Conservation (phyloP, 2,888 invertebrate species). For the Tiliacea citrago region DNA sequence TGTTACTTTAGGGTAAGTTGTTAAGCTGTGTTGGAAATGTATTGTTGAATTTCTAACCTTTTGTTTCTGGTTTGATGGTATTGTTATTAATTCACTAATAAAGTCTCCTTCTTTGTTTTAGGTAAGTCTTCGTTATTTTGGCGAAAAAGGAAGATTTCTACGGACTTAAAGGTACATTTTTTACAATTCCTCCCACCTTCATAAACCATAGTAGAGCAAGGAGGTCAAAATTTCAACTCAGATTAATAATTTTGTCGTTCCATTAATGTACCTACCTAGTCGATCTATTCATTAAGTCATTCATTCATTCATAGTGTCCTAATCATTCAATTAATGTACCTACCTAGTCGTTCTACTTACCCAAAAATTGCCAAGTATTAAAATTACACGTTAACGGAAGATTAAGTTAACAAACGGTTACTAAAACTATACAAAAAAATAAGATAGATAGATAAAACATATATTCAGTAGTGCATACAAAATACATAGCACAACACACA, state of each 20-base stretch:
- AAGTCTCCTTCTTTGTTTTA: slow-evolving; percentile 47
- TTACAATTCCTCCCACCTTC: background rate
- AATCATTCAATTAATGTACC: background rate
- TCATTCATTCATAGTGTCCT: too few species aligned
- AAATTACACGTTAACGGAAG: background rate
- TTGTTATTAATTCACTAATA: slow-evolving; percentile 35
- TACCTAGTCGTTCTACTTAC: background rate
- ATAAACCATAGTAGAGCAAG: background rate
- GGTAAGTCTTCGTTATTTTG: slow-evolving; percentile 30
- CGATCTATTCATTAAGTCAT: too few species aligned
- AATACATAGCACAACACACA: too few species aligned
- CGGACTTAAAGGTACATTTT: background rate
- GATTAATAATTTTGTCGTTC: too few species aligned
- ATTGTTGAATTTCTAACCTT: slow-evolving; percentile 32
- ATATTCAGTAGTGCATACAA: too few species aligned
- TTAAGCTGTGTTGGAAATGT: slow-evolving; percentile 14
- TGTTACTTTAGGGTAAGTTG: slow-evolving; percentile 27
- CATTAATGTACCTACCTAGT: background rate
- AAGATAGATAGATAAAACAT: too few species aligned
- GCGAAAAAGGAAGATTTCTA: background rate
- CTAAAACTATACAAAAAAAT: too few species aligned
- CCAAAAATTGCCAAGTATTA: background rate
- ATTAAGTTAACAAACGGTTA: background rate
- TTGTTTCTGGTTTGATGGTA: slow-evolving; percentile 8
- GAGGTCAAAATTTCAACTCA: background rate